A percentile compares a stretch with the other conserved stretches of the same genome.
Evolutionary conservation across 2,113 vertebrate species (phyloP).

Genomic region (Apaloderma vittatum): DNA sequence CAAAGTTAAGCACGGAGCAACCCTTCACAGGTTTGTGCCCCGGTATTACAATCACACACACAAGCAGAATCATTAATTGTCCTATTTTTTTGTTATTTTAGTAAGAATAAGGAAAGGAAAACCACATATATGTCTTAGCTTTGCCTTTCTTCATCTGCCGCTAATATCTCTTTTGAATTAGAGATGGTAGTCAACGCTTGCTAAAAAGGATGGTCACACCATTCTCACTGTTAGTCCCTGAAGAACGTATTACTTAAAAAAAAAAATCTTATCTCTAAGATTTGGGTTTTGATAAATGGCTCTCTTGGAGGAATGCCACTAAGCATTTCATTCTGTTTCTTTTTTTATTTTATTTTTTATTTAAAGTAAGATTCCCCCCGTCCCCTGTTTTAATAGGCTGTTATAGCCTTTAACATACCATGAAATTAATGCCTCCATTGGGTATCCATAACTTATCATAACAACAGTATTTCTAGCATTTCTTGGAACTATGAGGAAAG

Average conservation of each 20-base stretch:
- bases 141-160: neutral
- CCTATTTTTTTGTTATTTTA: neutral
- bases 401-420: slow-evolving; percentile 60
- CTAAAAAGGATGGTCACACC: neutral
- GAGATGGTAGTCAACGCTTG: neutral
- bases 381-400: slow-evolving; percentile 22
- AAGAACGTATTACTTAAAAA: neutral
- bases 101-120: neutral
- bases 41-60: neutral
- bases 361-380: neutral
- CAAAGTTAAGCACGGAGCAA: neutral
- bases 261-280: neutral
- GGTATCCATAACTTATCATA: slow-evolving; percentile 70
- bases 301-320: neutral
- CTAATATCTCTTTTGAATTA: neutral
- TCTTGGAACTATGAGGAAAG: slow-evolving; percentile 53
- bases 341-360: neutral
- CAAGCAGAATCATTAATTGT: neutral
- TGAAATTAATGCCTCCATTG: slow-evolving; percentile 66
- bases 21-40: neutral
- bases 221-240: neutral
- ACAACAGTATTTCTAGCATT: slow-evolving; percentile 64
- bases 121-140: neutral
- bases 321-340: neutral
- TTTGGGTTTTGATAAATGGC: slow-evolving; percentile 9